phyloP scores from a whole-genome alignment of 1,140 invertebrate species.

The Eumaeus atala region DNA sequence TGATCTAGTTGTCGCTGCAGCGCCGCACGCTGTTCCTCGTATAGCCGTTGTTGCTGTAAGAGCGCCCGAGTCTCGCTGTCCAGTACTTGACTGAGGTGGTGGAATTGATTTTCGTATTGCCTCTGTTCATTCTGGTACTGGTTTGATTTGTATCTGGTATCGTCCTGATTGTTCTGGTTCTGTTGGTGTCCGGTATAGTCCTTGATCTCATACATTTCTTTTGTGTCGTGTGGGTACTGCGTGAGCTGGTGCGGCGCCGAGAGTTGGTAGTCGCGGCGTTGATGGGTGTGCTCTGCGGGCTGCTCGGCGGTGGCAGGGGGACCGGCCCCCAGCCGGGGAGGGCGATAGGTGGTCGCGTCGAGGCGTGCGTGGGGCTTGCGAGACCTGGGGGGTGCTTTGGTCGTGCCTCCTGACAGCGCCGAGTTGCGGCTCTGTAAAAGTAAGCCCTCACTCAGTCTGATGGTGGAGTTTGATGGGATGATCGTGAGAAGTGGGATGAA shows the following conservation, averaged over 20 bases:
- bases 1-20: slow-evolving; percentile 29
- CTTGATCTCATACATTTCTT: too few species aligned
- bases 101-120: not conserved
- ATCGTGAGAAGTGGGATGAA: not conserved
- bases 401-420: slow-evolving; percentile 43
- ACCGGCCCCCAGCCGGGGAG: slow-evolving; percentile 43
- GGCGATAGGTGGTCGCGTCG: slow-evolving; percentile 67
- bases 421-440: slow-evolving; percentile 74
- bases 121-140: not conserved
- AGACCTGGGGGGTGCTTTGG: slow-evolving; percentile 28
- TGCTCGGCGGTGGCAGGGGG: slow-evolving; percentile 36
- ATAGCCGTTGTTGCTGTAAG: slow-evolving; percentile 37
- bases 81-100: slow-evolving; percentile 8
- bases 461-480: slow-evolving; percentile 22
- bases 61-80: slow-evolving; percentile 37
- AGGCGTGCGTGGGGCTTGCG: slow-evolving; percentile 40
- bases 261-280: slow-evolving; percentile 53
- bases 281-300: slow-evolving; percentile 39
- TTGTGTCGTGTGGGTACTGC: too few species aligned
- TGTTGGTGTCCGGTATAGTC: slow-evolving; percentile 22
- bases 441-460: slow-evolving; percentile 53
- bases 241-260: slow-evolving; percentile 39
- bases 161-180: not conserved
- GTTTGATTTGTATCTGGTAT: not conserved
- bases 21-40: slow-evolving; percentile 35